A percentile compares a stretch with the other conserved stretches of the same genome.
Evolutionary conservation across 1,140 invertebrate genomes (phyloP).

Genomic region (Zaprionus capensis): DNA sequence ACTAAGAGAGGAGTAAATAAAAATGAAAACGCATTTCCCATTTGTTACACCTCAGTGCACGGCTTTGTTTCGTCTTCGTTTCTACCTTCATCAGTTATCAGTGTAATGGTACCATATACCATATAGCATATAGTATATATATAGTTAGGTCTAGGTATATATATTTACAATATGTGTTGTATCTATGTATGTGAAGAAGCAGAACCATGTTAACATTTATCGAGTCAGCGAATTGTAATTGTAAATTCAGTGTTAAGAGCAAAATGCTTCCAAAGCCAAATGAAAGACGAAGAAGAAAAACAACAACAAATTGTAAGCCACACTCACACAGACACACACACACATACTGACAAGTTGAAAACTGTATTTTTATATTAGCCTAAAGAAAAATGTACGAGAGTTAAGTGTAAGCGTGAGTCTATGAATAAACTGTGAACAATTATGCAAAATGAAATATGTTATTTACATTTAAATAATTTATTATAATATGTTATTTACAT

Average conservation of each 20-base stretch:
- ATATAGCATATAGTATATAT: constrained; percentile 8
- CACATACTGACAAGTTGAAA: constrained; percentile 51
- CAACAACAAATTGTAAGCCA: constrained; percentile 18
- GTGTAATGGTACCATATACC: constrained; percentile 10
- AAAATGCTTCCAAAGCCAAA: constrained; percentile 65
- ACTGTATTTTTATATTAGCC: constrained; percentile 80
- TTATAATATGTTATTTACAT: constrained; percentile 2
- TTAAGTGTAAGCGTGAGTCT: constrained; percentile 43
- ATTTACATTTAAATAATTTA: neutral
- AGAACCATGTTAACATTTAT: constrained; percentile 53
- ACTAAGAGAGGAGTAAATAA: neutral
- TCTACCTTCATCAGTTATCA: constrained; percentile 28
- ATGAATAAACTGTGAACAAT: constrained; percentile 46
- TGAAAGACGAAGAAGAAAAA: constrained; percentile 16
- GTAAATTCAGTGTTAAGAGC: constrained; percentile 47
- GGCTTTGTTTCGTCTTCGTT: constrained; percentile 11
- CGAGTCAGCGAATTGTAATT: constrained; percentile 46
- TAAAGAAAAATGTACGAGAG: constrained; percentile 57
- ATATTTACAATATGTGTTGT: constrained; percentile 19
- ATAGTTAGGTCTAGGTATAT: constrained; percentile 10
- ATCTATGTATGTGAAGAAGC: constrained; percentile 1
- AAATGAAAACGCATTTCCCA: constrained; percentile 35
- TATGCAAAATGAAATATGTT: neutral
- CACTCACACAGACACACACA: neutral
- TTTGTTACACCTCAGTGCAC: constrained; percentile 42